A percentile compares a stretch with the other conserved stretches of the same genome.
These are phyloP conservation scores for Lithophane socia DNA, from an alignment of 2,888 invertebrate species.

Conservation along the genomic window DNA sequence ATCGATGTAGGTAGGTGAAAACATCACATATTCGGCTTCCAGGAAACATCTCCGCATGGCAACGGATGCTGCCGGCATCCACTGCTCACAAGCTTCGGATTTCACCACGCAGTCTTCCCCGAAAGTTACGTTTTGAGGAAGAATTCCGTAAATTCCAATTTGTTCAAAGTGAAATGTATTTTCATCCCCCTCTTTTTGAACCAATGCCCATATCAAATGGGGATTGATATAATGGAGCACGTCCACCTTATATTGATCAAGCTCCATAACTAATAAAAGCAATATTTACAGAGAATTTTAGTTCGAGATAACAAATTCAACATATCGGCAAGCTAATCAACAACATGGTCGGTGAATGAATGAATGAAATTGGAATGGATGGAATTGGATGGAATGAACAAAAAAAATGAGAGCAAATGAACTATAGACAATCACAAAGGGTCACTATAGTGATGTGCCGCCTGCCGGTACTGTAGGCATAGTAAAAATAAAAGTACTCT, in stretches of 20 bases:
- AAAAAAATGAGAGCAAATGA: too few species aligned
- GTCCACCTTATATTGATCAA: constrained; percentile 77
- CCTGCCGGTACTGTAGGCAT: too few species aligned
- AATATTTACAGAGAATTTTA: not conserved
- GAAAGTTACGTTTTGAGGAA: constrained; percentile 72
- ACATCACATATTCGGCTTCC: constrained; percentile 74
- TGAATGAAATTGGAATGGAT: too few species aligned
- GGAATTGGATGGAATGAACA: too few species aligned
- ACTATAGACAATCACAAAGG: too few species aligned
- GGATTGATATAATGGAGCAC: constrained; percentile 79
- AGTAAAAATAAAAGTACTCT: too few species aligned
- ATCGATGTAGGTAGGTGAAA: constrained; percentile 76
- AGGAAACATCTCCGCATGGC: constrained; percentile 71
- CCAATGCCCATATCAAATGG: constrained; percentile 82
- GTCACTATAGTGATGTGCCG: too few species aligned
- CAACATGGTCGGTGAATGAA: constrained; percentile 11
- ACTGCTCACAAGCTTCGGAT: constrained; percentile 67
- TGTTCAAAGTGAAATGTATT: constrained; percentile 75
- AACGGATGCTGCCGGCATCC: constrained; percentile 75
- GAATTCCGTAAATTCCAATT: constrained; percentile 81
- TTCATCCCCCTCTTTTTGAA: constrained; percentile 55
- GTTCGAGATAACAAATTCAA: not conserved
- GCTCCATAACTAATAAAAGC: constrained; percentile 65
- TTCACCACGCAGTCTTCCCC: constrained; percentile 66
- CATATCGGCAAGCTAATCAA: constrained; percentile 17